Evolutionary conservation across 2,888 invertebrate genomes (phyloP), one percentile per base, ranked within the genome.

Genomic region (Amorpha juglandis): DNA sequence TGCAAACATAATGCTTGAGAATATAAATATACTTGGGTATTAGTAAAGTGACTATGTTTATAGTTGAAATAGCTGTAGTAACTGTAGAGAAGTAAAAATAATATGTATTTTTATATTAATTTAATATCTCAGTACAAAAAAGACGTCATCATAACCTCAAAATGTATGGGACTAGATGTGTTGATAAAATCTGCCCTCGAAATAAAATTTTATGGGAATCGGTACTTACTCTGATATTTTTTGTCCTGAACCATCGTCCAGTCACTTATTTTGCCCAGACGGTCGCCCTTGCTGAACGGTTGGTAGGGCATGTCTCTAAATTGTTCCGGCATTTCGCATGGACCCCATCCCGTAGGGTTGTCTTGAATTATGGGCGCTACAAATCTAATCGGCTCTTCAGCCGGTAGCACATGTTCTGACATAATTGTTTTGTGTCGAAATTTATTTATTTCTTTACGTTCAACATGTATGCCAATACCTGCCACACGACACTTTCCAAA

Each of bases 261-360:
- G 87, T 99, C 99, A 80, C 99, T 98, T 78, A 99, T 99, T 95
- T 99, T 99, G 77, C 99, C 99, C 74, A 99, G 95, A 77, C 99
- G 96, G 90, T 99, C 99, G 70, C 98, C 98, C 93, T 99, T 99
- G 76, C 99, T 98, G 89, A 99, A 99, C 51, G 99, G 99, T 92
- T 99, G 99, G 91, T 99, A 99, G 11, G 99, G 99, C 96, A 99
- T 98, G 90, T 98, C 98, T 83, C 97, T 96, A 90, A 98, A 99
- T 82, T 98, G 97, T 69, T 98, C 98, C 65, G 98, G 98, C 90
- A 98, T 95, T 88, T 97, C 97, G 91, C 97, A 97, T 55, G 99
- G 99, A 14, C 99, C 99, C 99, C 99, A 99, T 85, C 99, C 99
- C 73, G 95, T 95, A 1, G 97, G 96, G 89, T 98, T 97, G 78